Percentiles rank a stretch among this genome's conserved stretches.
Conservation (phyloP, 2,113 vertebrate species). For the Noturus placidus region DNA sequence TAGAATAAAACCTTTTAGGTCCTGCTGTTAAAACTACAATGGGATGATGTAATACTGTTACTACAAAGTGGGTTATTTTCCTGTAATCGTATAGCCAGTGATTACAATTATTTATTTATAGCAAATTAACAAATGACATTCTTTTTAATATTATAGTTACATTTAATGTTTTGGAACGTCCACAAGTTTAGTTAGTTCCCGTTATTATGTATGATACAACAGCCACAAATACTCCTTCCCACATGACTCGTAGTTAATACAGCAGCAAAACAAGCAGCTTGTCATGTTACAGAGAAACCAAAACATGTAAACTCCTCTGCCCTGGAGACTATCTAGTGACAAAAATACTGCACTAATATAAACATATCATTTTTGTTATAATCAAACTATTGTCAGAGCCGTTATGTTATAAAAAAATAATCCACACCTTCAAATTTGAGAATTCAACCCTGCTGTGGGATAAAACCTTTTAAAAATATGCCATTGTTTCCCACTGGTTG, state of each 20-base stretch:
- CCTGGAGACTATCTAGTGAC: background rate
- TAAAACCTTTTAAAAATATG: background rate
- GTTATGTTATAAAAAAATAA: background rate
- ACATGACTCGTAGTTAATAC: background rate
- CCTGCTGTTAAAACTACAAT: background rate
- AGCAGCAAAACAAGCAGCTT: background rate
- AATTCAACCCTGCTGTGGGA: background rate
- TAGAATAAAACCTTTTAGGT: background rate
- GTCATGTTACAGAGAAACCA: background rate
- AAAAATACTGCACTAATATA: background rate
- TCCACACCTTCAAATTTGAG: background rate
- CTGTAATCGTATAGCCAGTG: background rate
- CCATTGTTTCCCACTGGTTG: background rate
- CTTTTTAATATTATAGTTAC: background rate
- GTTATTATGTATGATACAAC: background rate
- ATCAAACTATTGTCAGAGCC: background rate
- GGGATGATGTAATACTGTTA: background rate
- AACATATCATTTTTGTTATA: background rate
- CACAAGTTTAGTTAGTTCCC: background rate
- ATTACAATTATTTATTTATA: background rate
- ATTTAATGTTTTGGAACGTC: background rate
- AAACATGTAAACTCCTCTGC: background rate
- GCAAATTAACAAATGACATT: background rate
- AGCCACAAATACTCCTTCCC: background rate
- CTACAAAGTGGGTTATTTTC: background rate